Conservation (phyloP, 2,797 vertebrate species). For the Acestrorhynchus altus region DNA sequence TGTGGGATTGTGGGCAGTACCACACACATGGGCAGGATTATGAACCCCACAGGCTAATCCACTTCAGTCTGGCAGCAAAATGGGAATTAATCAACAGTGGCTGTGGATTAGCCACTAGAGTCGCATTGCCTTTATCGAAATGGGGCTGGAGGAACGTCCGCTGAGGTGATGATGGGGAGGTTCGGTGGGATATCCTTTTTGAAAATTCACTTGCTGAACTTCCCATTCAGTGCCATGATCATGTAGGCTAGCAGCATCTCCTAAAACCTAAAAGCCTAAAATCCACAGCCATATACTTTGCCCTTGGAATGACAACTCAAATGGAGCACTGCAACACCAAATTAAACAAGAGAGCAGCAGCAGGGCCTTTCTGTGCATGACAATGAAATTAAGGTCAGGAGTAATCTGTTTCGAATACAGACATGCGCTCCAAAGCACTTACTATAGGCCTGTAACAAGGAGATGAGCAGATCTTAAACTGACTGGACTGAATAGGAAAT, state of each 20-base stretch:
- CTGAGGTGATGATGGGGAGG: background rate
- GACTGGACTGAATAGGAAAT: slow-evolving; percentile 41
- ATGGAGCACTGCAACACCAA: slow-evolving; percentile 39
- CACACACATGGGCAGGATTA: slow-evolving; percentile 56
- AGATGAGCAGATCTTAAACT: slow-evolving; percentile 53
- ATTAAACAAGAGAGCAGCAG: slow-evolving; percentile 45
- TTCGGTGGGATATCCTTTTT: background rate
- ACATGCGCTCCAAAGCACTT: slow-evolving; percentile 46
- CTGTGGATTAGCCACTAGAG: slow-evolving; percentile 18
- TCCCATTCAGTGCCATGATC: background rate
- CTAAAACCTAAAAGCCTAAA: background rate
- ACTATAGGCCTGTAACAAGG: slow-evolving; percentile 46
- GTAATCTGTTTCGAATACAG: slow-evolving; percentile 61
- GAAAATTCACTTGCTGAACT: background rate
- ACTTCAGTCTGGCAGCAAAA: slow-evolving; percentile 42
- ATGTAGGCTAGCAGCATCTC: background rate
- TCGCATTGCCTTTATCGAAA: slow-evolving; percentile 25
- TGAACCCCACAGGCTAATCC: slow-evolving; percentile 53
- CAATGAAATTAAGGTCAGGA: slow-evolving; percentile 55
- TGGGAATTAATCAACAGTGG: slow-evolving; percentile 51
- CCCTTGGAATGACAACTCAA: slow-evolving; percentile 31
- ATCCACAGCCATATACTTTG: too few species aligned
- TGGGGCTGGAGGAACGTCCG: slow-evolving; percentile 11
- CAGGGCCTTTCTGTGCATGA: slow-evolving; percentile 20
- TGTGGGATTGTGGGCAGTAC: slow-evolving; percentile 48